These are phyloP conservation scores for Helarctos malayanus DNA, from an alignment of 2,797 vertebrate species.

Conservation along the genomic window DNA sequence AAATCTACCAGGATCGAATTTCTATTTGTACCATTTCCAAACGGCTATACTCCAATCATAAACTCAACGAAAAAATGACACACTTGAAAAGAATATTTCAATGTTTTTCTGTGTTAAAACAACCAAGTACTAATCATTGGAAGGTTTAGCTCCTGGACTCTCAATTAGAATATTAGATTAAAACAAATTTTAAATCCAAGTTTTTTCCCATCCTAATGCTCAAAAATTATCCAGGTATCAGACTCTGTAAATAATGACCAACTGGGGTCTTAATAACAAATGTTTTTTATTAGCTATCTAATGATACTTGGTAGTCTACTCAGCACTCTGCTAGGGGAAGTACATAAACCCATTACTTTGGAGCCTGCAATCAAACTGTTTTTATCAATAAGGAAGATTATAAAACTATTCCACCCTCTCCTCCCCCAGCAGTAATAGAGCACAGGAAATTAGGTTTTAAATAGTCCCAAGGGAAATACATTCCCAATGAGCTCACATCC, in stretches of 20 bases:
- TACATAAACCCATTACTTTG: not conserved
- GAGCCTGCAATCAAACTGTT: not conserved
- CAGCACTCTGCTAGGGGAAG: not conserved
- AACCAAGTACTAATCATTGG: not conserved
- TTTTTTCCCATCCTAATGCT: not conserved
- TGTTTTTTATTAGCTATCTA: not conserved
- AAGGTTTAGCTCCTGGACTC: not conserved
- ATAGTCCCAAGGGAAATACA: not conserved
- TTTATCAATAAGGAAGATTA: constrained; percentile 14
- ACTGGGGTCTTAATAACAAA: not conserved
- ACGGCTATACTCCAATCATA: not conserved
- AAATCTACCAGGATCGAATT: not conserved
- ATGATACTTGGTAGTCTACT: not conserved
- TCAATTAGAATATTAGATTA: not conserved
- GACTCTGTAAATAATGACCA: not conserved
- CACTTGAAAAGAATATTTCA: not conserved
- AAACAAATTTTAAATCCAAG: constrained; percentile 33
- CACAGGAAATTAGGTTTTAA: constrained; percentile 22
- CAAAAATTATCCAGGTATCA: constrained; percentile 13
- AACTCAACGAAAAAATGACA: not conserved
- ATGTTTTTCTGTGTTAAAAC: not conserved
- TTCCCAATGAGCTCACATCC: not conserved
- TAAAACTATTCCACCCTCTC: not conserved
- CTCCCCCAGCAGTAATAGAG: not conserved
- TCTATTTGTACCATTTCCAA: not conserved